Conservation (phyloP, 1,140 invertebrate species). For the Scaptomyza hsui region DNA sequence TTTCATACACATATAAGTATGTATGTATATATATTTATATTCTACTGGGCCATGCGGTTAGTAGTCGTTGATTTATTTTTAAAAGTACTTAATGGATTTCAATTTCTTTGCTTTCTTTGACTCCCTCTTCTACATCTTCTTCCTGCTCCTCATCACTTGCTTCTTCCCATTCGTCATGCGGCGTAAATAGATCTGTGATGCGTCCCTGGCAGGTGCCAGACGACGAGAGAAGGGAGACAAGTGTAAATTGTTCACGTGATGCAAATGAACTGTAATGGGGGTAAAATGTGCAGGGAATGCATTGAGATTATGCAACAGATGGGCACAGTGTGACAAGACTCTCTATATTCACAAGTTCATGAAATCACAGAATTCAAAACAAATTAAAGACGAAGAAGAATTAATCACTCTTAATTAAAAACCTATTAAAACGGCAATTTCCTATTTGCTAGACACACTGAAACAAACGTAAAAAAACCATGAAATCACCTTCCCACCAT, state of each 20-base stretch:
- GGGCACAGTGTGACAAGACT: conserved; percentile 38
- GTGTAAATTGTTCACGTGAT: conserved; percentile 55
- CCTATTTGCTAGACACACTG: conserved; percentile 26
- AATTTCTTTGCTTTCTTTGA: conserved; percentile 55
- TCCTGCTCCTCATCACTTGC: conserved; percentile 4
- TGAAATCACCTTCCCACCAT: background rate
- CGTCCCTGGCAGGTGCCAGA: conserved; percentile 62
- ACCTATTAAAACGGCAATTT: conserved; percentile 52
- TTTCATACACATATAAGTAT: conserved; percentile 32
- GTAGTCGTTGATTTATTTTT: conserved; percentile 78
- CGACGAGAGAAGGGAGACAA: conserved; percentile 5
- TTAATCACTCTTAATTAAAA: conserved; percentile 56
- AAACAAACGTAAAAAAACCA: background rate
- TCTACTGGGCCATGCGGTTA: conserved; percentile 80
- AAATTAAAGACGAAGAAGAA: background rate
- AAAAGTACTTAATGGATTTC: conserved; percentile 81
- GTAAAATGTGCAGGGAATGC: background rate
- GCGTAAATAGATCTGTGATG: conserved; percentile 51
- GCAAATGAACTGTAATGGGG: conserved; percentile 30
- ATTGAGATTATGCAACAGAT: conserved; percentile 57
- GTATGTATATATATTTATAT: conserved; percentile 13
- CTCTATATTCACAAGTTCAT: background rate
- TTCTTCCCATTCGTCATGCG: conserved; percentile 27
- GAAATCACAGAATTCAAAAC: conserved; percentile 15
- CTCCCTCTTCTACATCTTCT: background rate